phyloP scores from a whole-genome alignment of 1,140 invertebrate species.

The Megathymus violae region DNA sequence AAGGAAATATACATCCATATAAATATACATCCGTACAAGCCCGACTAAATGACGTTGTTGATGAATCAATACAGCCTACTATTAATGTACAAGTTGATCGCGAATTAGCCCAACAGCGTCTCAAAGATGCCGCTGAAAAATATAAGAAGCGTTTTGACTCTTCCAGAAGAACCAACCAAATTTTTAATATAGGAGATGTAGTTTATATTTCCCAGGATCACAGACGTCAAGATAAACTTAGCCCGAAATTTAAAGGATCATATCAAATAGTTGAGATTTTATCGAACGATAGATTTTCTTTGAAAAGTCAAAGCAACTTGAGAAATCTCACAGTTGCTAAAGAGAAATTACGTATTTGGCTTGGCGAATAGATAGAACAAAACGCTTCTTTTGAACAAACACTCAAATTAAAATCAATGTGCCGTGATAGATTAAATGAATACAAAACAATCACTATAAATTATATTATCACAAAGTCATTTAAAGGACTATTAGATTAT shows the following conservation, averaged over 20 bases:
- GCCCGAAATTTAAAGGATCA: conserved; percentile 50
- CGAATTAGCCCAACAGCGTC: conserved; percentile 29
- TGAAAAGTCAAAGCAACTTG: conserved; percentile 39
- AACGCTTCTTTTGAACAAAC: too few relatives aligned
- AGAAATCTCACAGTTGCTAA: conserved; percentile 45
- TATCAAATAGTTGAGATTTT: conserved; percentile 45
- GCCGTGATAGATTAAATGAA: too few relatives aligned
- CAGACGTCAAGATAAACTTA: conserved; percentile 48
- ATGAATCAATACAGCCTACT: conserved; percentile 6
- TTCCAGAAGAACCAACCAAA: conserved; percentile 39
- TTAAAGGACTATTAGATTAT: too few relatives aligned
- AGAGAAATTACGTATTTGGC: conserved; percentile 49
- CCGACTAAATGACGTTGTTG: conserved; percentile 38
- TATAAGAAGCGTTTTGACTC: conserved; percentile 48
- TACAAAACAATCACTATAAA: too few relatives aligned
- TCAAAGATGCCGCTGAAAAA: conserved; percentile 35
- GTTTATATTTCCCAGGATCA: conserved; percentile 55
- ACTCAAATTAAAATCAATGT: too few relatives aligned
- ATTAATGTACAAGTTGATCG: conserved; percentile 39
- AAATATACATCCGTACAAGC: conserved; percentile 42
- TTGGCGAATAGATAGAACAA: conserved; percentile 45
- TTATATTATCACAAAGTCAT: too few relatives aligned
- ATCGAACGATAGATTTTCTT: conserved; percentile 36
- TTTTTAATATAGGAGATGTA: conserved; percentile 41
- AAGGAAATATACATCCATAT: conserved; percentile 48